These are phyloP conservation scores for Dryobota labecula DNA, from an alignment of 2,888 invertebrate species.

Conservation along the genomic window DNA sequence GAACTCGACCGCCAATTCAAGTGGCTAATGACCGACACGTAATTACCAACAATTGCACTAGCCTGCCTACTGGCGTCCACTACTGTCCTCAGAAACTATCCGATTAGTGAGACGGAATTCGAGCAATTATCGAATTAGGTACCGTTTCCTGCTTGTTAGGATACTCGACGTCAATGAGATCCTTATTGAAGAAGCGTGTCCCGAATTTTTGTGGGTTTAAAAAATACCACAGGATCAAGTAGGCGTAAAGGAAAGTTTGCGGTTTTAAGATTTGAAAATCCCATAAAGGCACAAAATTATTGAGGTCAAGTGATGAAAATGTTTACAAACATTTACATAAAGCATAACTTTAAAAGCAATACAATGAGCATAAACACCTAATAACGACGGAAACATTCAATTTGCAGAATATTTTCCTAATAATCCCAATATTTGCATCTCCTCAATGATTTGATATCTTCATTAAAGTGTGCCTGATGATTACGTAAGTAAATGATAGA, in stretches of 20 bases:
- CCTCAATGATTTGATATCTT: conserved; percentile 26
- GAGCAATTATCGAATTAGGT: conserved; percentile 87
- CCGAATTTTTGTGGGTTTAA: conserved; percentile 14
- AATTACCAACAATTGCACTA: conserved; percentile 75
- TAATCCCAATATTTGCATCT: background rate
- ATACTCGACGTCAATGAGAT: conserved; percentile 63
- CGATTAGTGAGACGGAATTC: conserved; percentile 76
- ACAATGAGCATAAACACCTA: background rate
- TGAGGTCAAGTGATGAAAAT: conserved; percentile 4
- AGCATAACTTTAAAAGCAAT: background rate
- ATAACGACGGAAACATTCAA: background rate
- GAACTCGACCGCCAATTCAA: conserved; percentile 68
- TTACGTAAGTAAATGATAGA: conserved; percentile 65
- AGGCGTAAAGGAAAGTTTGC: background rate
- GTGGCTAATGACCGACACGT: conserved; percentile 73
- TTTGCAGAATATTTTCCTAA: background rate
- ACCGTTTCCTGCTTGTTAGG: conserved; percentile 79
- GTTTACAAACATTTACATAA: conserved; percentile 2
- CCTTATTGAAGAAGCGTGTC: conserved; percentile 31
- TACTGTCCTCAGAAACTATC: conserved; percentile 69
- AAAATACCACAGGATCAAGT: background rate
- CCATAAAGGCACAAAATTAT: background rate
- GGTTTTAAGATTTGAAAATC: background rate
- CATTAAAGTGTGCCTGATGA: conserved; percentile 42
- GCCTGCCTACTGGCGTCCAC: conserved; percentile 59